Conservation (phyloP, 2,113 vertebrate species). For the Erinaceus europaeus region DNA sequence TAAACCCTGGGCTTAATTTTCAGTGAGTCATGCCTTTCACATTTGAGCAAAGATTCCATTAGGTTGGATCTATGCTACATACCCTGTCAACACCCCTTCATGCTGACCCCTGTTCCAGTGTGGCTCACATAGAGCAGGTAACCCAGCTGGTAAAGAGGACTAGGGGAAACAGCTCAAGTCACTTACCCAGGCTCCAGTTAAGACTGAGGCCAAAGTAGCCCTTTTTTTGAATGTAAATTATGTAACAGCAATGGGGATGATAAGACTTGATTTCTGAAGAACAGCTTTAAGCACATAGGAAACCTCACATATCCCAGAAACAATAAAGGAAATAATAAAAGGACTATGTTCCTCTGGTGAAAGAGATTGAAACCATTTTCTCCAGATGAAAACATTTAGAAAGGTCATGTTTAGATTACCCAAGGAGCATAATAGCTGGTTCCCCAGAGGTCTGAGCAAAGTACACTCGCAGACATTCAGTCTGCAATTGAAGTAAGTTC, state of each 20-base stretch:
- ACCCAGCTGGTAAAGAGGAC: background rate
- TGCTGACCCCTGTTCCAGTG: background rate
- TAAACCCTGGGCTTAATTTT: background rate
- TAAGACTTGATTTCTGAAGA: constrained; percentile 19
- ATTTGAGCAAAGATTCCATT: background rate
- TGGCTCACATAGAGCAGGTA: background rate
- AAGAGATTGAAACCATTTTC: constrained; percentile 60
- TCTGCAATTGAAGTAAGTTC: background rate
- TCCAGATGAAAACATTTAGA: constrained; percentile 50
- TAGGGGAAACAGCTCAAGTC: background rate
- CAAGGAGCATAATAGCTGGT: background rate
- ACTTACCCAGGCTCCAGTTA: background rate
- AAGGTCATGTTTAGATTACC: constrained; percentile 54
- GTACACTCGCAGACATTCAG: background rate
- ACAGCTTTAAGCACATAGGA: constrained; percentile 18
- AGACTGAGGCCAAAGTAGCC: background rate
- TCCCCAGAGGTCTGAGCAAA: constrained; percentile 14
- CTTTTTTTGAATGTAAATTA: background rate
- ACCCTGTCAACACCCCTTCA: background rate
- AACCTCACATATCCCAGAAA: constrained; percentile 27
- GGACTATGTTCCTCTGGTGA: constrained; percentile 23
- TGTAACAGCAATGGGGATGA: background rate
- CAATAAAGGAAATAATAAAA: constrained; percentile 57
- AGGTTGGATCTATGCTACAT: background rate
- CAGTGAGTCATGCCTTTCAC: background rate